Evolutionary conservation across 2,888 invertebrate genomes (phyloP), one percentile per base, ranked within the genome.

Genomic region (Apeira syringaria): DNA sequence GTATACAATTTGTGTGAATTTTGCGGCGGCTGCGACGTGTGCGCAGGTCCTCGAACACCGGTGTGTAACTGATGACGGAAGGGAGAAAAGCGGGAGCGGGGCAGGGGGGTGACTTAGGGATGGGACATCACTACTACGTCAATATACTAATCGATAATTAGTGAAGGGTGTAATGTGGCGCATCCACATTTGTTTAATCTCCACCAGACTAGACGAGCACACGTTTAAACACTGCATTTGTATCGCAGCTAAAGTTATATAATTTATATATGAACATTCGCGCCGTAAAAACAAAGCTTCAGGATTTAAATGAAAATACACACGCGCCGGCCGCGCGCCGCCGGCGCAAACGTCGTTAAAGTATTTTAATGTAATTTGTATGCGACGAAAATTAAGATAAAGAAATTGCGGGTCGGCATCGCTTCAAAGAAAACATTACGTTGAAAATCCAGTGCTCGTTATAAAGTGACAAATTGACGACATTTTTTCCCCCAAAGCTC

Each of bases 401-500:
- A 63, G 57, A 60, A 60, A 56, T 49, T 60, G 50, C 40, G 47
- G 35, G 26, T 41, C 51, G 43, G 49, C 54, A 55, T 47, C 42
- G 45, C 43, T 56, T 62, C 55, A 60, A 61, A 64, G 56, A 62
- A 72, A 66, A 71, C 60, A 58, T 61, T 61, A 60, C 61, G 53
- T 52, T 56, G 60, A 61, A 62, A 69, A 70, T 70, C 68, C 70
- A 63, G 67, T 65, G 69, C 71, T 78, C 76, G 78, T 82, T 84
- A 78, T 75, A 73, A 71, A 67, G 74, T 83, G 80, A 86, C 81
- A 86, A 85, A 86, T 86, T 75, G 77, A 63, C 59, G 76, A 72
- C 78, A 83, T 79, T 87, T 83, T 83, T 81, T 67, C 59, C 67
- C 68, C 64, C 61, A 64, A 77, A 80, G 77, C 80, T 73, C 65